These are phyloP conservation scores for Halictus quadricinctus DNA, from an alignment of 2,888 invertebrate genomes.

Conservation along the genomic window DNA sequence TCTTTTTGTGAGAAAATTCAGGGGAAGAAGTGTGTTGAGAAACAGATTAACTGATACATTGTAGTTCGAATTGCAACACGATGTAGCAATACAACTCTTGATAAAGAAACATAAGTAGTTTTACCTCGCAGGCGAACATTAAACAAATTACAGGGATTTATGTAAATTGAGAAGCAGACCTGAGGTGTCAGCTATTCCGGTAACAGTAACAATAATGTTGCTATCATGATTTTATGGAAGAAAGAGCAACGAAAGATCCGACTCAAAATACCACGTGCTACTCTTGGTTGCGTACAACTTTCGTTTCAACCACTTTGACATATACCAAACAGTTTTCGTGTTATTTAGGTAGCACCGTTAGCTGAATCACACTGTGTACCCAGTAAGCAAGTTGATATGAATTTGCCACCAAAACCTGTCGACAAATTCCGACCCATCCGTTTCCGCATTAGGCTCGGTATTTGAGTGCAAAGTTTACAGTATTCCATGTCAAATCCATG, in stretches of 20 bases:
- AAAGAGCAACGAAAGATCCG: neutral
- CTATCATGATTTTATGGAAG: neutral
- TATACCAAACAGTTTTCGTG: too few relatives aligned
- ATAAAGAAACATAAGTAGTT: neutral
- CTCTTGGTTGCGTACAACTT: too few relatives aligned
- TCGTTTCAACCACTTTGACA: too few relatives aligned
- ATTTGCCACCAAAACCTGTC: too few relatives aligned
- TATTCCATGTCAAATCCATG: too few relatives aligned
- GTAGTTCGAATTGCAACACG: neutral
- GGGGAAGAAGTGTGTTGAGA: constrained; percentile 7
- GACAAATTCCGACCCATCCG: too few relatives aligned
- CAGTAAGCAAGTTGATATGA: too few relatives aligned
- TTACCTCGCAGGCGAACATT: neutral
- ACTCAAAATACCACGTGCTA: neutral
- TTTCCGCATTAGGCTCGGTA: too few relatives aligned
- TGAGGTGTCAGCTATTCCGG: neutral
- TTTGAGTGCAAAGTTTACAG: too few relatives aligned
- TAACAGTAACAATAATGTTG: neutral
- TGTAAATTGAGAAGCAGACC: too few relatives aligned
- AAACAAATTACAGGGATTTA: neutral
- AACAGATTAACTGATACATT: constrained; percentile 11
- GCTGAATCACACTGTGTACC: too few relatives aligned
- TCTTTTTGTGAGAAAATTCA: constrained; percentile 5
- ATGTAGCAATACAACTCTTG: neutral
- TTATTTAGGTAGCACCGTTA: too few relatives aligned